A percentile compares a stretch with the other conserved stretches of the same genome.
Conservation (phyloP, 2,888 invertebrate species). For the Dyspetes luteomarginatus region DNA sequence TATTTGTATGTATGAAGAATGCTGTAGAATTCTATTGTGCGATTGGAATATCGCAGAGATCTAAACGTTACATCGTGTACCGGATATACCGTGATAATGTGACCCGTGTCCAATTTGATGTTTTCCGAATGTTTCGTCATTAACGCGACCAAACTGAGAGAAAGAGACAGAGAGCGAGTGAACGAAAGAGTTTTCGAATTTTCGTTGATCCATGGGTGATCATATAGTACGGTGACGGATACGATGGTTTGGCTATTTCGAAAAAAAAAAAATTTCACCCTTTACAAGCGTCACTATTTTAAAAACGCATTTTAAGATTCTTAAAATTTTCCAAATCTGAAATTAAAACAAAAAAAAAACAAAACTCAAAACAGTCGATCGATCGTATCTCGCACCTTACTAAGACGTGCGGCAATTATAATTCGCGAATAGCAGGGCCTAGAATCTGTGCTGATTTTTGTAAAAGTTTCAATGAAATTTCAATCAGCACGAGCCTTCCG, state of each 20-base stretch:
- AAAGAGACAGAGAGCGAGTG: too few relatives aligned
- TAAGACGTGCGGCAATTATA: neutral
- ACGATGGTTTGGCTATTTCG: conserved; percentile 24
- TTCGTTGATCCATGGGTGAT: conserved; percentile 41
- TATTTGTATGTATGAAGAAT: conserved; percentile 68
- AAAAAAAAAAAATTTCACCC: neutral
- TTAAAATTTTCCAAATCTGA: neutral
- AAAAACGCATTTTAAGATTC: neutral
- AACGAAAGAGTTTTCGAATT: conserved; percentile 35
- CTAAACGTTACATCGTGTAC: neutral
- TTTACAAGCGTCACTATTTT: neutral
- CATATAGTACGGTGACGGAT: conserved; percentile 11
- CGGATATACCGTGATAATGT: conserved; percentile 41
- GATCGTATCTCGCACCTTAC: conserved; percentile 15
- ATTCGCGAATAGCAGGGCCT: conserved; percentile 67
- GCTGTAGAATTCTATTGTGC: conserved; percentile 64
- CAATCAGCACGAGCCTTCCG: conserved; percentile 56
- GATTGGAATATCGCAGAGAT: conserved; percentile 58
- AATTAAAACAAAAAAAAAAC: conserved; percentile 3
- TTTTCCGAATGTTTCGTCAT: conserved; percentile 35
- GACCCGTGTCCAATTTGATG: conserved; percentile 40
- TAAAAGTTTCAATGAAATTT: conserved; percentile 47
- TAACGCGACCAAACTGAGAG: conserved; percentile 44
- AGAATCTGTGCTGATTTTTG: conserved; percentile 58
- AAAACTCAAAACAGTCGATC: conserved; percentile 8